Percentiles rank a stretch among this genome's conserved stretches.
These are phyloP conservation scores for Drosophila sturtevanti DNA, from an alignment of 1,140 invertebrate species.

Conservation along the genomic window DNA sequence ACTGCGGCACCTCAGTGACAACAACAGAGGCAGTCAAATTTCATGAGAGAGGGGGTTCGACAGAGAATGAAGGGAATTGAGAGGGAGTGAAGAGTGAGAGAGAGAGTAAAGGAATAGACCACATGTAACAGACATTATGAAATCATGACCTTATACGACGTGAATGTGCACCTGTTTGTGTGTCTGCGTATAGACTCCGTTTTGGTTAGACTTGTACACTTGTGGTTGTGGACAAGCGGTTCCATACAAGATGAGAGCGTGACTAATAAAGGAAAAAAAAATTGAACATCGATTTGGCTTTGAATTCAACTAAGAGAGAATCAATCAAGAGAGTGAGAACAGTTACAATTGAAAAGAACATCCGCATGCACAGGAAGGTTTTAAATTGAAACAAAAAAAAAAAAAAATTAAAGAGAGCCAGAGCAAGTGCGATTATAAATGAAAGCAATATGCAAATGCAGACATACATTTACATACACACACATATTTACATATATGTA, in stretches of 20 bases:
- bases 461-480: no score
- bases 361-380: no score
- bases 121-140: conserved; percentile 77
- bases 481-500: no score
- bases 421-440: no score
- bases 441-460: no score
- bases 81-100: not conserved
- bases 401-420: no score
- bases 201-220: conserved; percentile 51
- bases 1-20: conserved; percentile 65
- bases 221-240: conserved; percentile 47
- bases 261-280: not conserved
- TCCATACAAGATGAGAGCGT: conserved; percentile 27
- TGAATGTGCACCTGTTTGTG: conserved; percentile 41
- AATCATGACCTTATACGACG: conserved; percentile 62
- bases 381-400: no score
- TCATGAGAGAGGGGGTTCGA: no score
- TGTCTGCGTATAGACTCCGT: conserved; percentile 47
- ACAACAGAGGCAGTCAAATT: conserved; percentile 3
- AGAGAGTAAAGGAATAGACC: conserved; percentile 21
- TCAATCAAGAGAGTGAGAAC: no score
- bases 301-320: no score
- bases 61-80: not conserved
- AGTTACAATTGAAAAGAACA: no score
- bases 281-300: not conserved